These are phyloP conservation scores for Pemphigus obesinymphae DNA, from an alignment of 1,140 invertebrate genomes.

Conservation along the genomic window DNA sequence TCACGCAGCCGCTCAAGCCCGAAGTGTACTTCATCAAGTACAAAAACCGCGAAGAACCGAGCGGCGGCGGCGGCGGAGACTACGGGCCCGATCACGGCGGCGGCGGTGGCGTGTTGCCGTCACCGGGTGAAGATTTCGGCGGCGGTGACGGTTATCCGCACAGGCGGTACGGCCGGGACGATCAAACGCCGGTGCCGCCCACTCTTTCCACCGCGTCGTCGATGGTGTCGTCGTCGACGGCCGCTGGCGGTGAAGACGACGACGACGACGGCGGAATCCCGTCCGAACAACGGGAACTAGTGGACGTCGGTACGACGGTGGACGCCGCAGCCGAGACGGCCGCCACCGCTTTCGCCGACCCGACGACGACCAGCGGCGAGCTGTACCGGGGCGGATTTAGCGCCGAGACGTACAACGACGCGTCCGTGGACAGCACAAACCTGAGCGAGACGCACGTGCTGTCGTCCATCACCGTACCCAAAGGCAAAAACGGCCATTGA, in stretches of 20 bases:
- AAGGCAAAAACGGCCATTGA: conserved; percentile 36
- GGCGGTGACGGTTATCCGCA: conserved; percentile 11
- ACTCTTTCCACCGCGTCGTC: not conserved
- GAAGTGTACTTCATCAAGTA: conserved; percentile 84
- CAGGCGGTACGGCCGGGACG: conserved; percentile 23
- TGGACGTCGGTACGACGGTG: not conserved
- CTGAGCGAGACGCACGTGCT: not conserved
- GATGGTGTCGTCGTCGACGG: not conserved
- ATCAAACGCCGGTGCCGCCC: not conserved
- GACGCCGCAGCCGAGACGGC: not conserved
- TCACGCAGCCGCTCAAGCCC: conserved; percentile 74
- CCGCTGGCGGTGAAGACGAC: not conserved
- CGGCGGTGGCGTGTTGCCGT: not conserved
- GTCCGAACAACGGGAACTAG: not conserved
- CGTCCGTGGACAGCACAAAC: not conserved
- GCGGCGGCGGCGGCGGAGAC: not conserved
- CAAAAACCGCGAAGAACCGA: not conserved
- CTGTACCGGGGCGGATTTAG: not conserved
- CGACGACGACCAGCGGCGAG: not conserved
- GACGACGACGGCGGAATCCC: not conserved
- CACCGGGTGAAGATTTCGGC: not conserved
- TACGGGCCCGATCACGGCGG: not conserved
- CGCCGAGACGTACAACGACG: conserved; percentile 4
- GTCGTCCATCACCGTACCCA: not conserved
- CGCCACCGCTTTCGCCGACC: not conserved